Evolutionary conservation across 2,113 vertebrate genomes (phyloP).

Genomic region (Chloebia gouldiae): DNA sequence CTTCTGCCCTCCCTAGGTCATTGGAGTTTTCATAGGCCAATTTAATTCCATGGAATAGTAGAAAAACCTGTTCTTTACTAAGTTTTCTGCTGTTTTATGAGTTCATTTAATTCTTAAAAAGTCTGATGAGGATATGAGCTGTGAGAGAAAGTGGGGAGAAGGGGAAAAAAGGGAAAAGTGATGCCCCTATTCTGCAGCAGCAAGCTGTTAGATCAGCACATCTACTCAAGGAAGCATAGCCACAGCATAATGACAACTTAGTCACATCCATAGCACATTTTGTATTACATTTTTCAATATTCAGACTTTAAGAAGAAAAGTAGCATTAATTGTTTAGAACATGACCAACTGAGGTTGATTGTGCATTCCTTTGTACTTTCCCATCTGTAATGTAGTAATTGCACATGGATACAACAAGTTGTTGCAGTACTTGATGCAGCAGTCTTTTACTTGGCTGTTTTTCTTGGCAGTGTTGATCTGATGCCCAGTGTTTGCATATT

Average conservation of each 20-base stretch:
- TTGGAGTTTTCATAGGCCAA: not conserved
- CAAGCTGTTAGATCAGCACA: not conserved
- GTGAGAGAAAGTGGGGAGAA: not conserved
- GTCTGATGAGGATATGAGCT: not conserved
- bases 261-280: not conserved
- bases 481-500: not conserved
- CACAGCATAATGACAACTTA: not conserved
- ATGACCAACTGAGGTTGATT: not conserved
- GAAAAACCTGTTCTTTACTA: not conserved
- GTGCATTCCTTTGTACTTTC: fast-evolving
- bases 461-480: not conserved
- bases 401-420: fast-evolving
- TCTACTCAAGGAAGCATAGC: not conserved
- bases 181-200: not conserved
- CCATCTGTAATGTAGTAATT: not conserved
- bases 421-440: not conserved
- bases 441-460: not conserved
- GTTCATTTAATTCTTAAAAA: not conserved
- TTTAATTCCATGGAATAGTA: not conserved
- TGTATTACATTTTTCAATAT: not conserved
- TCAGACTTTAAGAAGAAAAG: not conserved
- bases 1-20: not conserved
- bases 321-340: not conserved
- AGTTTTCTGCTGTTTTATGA: not conserved
- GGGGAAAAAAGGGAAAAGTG: not conserved